phyloP scores from a whole-genome alignment of 2,113 vertebrate species.

The Hypocryptadius cinnamomeus region DNA sequence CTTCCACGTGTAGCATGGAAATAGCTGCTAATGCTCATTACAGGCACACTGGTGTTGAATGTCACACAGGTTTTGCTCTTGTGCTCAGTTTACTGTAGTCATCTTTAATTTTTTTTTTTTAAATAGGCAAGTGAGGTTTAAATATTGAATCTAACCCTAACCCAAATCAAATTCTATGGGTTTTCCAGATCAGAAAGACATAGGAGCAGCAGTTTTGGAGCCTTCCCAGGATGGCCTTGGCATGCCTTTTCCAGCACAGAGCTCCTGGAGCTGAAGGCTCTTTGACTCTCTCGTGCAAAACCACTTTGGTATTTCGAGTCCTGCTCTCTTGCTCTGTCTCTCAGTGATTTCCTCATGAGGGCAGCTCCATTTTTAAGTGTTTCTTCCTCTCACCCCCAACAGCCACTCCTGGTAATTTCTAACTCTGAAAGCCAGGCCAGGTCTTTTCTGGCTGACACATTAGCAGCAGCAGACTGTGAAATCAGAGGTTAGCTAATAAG shows the following conservation, averaged over 20 bases:
- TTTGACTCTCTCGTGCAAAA: fast-evolving
- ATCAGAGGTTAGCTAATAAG: conserved; percentile 19
- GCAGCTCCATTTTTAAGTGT: not conserved
- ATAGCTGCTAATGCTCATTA: not conserved
- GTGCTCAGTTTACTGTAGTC: not conserved
- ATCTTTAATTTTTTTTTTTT: not conserved
- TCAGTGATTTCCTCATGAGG: not conserved
- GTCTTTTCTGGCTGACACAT: not conserved
- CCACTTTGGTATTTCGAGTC: not conserved
- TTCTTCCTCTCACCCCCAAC: not conserved
- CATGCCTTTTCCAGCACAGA: not conserved
- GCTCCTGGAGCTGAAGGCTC: not conserved
- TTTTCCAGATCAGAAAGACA: not conserved
- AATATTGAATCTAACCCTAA: not conserved
- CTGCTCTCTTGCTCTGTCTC: not conserved
- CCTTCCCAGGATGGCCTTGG: not conserved
- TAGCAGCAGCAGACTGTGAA: not conserved
- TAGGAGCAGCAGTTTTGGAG: not conserved
- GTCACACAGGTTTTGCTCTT: not conserved
- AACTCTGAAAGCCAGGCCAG: not conserved
- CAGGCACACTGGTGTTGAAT: not conserved
- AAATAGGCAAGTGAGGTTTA: not conserved
- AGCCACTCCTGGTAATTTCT: not conserved
- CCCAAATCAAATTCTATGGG: not conserved
- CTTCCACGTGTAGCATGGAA: not conserved